Evolutionary conservation across 2,888 invertebrate genomes (phyloP), one percentile per base, ranked within the genome.

Genomic region (Pinctada fucata): DNA sequence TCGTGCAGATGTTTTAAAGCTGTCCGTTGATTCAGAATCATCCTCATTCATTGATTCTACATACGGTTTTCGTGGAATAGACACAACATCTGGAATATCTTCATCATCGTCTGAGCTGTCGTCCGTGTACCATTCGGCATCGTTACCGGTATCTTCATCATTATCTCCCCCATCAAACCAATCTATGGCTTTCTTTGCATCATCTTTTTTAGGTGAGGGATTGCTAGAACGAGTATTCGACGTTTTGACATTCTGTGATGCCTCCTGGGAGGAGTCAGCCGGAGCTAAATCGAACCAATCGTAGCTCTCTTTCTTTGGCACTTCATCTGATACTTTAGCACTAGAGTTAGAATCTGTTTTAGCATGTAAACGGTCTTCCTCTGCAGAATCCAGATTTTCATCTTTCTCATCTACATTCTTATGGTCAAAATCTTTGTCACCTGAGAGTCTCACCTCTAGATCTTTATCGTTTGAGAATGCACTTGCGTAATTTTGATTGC

Each of bases 91-190:
- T 10, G 13, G 51, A 47, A 45, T n/a, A 65, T 71, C 66, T 48
- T 73, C 50, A 45, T 79, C 76, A 47, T 69, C 49, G 16, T 63
- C 69, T 2, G 65, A 69, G 45, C 63, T 76, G 45, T 79, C 72
- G 10, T 72, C 31, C 3, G 69, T n/a, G 47, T 13, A 3, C 58
- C 63, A 51, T 3, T 47, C 50, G 2, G 45, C 50, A 4, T 45
- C 10, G 3, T 75, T 45, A 49, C 52, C 75, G 8, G n/a, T 52
- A 58, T 75, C 75, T 48, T 58, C 72, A 16, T 75, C 64, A 64
- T 65, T 51, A 3, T 72, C 72, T 5, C 72, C 52, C 8, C n/a
- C 73, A 31, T 52, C 45, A 16, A 65, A 73, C 65, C 64, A 73
- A 49, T 65, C 48, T 47, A 50, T n/a, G 66, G 3, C 13, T 58